phyloP scores from a whole-genome alignment of 2,888 invertebrate genomes.

The Panopea generosa region DNA sequence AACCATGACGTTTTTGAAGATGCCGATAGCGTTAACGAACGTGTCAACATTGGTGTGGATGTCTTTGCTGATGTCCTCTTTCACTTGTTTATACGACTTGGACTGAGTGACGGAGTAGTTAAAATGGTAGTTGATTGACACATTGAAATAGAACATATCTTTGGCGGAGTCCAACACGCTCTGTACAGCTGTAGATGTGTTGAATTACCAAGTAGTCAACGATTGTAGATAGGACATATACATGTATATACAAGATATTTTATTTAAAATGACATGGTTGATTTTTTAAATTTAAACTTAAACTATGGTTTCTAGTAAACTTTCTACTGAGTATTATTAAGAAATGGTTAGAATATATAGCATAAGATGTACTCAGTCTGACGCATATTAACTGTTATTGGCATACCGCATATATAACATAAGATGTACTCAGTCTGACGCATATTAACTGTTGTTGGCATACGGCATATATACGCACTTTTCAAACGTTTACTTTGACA shows the following conservation, averaged over 20 bases:
- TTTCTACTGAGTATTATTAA: too few species aligned
- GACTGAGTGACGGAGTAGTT: conserved; percentile 75
- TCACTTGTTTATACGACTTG: conserved; percentile 71
- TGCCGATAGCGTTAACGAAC: conserved; percentile 47
- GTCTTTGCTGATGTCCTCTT: conserved; percentile 74
- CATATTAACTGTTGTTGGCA: not conserved
- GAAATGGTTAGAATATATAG: too few species aligned
- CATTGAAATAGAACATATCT: conserved; percentile 81
- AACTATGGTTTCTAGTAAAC: too few species aligned
- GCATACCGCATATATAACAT: too few species aligned
- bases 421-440: too few species aligned
- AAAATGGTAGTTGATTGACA: conserved; percentile 75
- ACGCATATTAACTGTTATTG: too few species aligned
- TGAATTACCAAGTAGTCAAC: not conserved
- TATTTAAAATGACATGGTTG: too few species aligned
- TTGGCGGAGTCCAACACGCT: conserved; percentile 54
- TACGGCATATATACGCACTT: not conserved
- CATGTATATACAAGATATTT: too few species aligned
- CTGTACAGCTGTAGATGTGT: conserved; percentile 47
- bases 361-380: too few species aligned
- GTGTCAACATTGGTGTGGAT: conserved; percentile 63
- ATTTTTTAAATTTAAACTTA: too few species aligned
- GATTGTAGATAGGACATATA: not conserved
- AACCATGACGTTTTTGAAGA: conserved; percentile 67
- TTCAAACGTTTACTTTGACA: not conserved